These are phyloP conservation scores for Melolontha melolontha DNA, from an alignment of 2,888 invertebrate genomes.

Conservation along the genomic window DNA sequence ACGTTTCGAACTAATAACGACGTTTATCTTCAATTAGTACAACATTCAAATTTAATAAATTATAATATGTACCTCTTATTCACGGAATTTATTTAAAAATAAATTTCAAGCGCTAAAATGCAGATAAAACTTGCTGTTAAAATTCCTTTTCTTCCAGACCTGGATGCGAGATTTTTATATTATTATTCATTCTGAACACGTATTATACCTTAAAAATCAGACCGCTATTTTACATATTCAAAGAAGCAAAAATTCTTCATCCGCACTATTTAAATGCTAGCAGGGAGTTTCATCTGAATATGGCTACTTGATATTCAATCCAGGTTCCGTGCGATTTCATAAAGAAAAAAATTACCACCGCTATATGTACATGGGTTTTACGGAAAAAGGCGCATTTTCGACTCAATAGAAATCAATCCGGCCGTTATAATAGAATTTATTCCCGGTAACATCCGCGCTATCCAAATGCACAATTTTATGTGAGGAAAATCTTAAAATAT, in stretches of 20 bases:
- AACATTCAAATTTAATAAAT: too few species aligned
- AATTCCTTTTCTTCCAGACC: neutral
- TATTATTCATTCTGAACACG: conserved; percentile 47
- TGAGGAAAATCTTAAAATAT: conserved; percentile 5
- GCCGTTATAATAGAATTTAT: conserved; percentile 24
- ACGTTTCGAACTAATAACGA: too few species aligned
- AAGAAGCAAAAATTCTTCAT: conserved; percentile 53
- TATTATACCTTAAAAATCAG: conserved; percentile 50
- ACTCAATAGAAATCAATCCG: conserved; percentile 27
- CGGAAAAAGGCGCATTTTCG: conserved; percentile 21
- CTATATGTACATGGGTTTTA: conserved; percentile 8
- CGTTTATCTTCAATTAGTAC: too few species aligned
- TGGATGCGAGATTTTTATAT: neutral
- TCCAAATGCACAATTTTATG: neutral
- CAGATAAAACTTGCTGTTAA: neutral
- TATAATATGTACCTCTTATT: too few species aligned
- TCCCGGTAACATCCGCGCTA: neutral
- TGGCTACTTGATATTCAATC: conserved; percentile 57
- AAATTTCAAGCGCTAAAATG: too few species aligned
- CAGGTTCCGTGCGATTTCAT: conserved; percentile 55
- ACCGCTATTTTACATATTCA: conserved; percentile 55
- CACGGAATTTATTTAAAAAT: too few species aligned
- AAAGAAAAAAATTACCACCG: conserved; percentile 47
- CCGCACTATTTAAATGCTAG: conserved; percentile 53
- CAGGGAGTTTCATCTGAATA: conserved; percentile 55